These are phyloP conservation scores for Cephalophus harveyi DNA, from an alignment of 2,113 vertebrate species.

Conservation along the genomic window DNA sequence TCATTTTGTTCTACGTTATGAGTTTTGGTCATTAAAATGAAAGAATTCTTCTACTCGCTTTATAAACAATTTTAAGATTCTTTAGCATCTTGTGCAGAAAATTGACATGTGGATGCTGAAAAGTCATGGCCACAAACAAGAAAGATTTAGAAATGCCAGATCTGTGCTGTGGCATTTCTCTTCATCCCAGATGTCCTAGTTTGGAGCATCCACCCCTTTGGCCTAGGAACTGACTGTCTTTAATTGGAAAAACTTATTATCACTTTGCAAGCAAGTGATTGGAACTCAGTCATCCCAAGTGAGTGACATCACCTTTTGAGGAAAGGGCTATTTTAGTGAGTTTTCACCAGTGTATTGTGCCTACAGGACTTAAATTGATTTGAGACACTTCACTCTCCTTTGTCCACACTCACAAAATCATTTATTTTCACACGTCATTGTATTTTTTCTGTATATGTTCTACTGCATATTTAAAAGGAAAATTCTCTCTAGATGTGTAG, in stretches of 20 bases:
- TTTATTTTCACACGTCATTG: too few species aligned
- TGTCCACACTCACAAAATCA: background rate
- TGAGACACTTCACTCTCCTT: background rate
- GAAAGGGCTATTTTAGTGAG: background rate
- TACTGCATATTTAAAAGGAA: too few species aligned
- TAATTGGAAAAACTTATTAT: constrained; percentile 36
- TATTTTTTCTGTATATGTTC: too few species aligned
- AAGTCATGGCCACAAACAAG: constrained; percentile 21
- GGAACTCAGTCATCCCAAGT: background rate
- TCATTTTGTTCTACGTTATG: background rate
- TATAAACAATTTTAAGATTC: background rate
- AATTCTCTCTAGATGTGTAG: too few species aligned
- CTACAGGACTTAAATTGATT: background rate
- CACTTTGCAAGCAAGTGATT: background rate
- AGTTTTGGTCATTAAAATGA: constrained; percentile 27
- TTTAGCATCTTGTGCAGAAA: constrained; percentile 22
- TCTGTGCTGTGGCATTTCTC: background rate
- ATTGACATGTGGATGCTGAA: constrained; percentile 9
- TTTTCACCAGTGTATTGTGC: background rate
- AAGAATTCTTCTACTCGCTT: background rate
- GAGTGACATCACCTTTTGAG: constrained; percentile 8
- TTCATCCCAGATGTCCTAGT: background rate
- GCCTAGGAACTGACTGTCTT: background rate
- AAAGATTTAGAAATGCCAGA: constrained; percentile 44
- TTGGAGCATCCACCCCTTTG: background rate